These are phyloP conservation scores for Apamea anceps DNA, from an alignment of 2,888 invertebrate genomes.

Conservation along the genomic window DNA sequence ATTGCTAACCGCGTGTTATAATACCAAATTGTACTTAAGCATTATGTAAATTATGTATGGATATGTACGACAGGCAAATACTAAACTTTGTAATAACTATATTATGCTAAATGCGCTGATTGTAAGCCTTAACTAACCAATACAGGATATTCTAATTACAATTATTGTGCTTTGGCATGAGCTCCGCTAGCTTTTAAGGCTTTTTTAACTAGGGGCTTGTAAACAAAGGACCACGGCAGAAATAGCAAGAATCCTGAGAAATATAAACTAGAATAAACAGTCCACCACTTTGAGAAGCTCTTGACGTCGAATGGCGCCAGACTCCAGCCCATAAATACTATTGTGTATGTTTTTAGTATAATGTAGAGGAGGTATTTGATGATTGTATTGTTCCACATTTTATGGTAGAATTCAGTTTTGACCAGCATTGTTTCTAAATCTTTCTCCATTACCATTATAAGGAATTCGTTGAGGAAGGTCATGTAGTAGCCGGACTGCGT, in stretches of 20 bases:
- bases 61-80: constrained; percentile 54
- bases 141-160: constrained; percentile 22
- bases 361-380: constrained; percentile 88
- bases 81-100: constrained; percentile 29
- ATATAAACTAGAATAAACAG: constrained; percentile 91
- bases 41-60: constrained; percentile 35
- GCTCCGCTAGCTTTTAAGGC: constrained; percentile 46
- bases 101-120: constrained; percentile 45
- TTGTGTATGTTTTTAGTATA: constrained; percentile 93
- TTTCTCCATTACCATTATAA: constrained; percentile 96
- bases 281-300: constrained; percentile 92
- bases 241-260: constrained; percentile 93
- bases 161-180: constrained; percentile 51
- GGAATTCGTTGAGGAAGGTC: constrained; percentile 97
- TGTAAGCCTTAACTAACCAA: constrained; percentile 37
- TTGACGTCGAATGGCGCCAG: constrained; percentile 94
- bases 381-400: constrained; percentile 80
- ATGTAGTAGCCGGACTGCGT: constrained; percentile 98
- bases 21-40: constrained; percentile 51
- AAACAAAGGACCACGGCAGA: constrained; percentile 91
- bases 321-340: constrained; percentile 96
- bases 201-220: constrained; percentile 82
- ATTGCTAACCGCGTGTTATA: constrained; percentile 7
- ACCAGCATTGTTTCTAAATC: constrained; percentile 91
- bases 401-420: constrained; percentile 86